Evolutionary conservation across 2,113 vertebrate species (phyloP), one percentile per base, ranked within the genome.

Genomic region (Anoura caudifer): DNA sequence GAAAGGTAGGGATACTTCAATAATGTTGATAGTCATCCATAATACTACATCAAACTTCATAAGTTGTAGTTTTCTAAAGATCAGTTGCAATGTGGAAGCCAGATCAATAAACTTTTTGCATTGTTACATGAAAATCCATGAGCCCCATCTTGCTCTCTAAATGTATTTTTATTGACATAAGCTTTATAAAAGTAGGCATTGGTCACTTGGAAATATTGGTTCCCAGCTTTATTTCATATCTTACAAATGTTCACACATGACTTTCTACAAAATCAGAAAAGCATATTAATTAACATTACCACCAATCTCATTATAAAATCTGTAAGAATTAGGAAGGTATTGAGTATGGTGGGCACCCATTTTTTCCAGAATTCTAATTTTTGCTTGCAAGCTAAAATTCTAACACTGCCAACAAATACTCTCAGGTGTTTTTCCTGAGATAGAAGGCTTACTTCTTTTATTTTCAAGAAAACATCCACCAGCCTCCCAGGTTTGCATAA

Each of bases 321-420:
- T 73, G 67, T 67, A 93, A 31, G n/a, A 50, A 36, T 45, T 19
- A 17, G 33, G 15, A 90, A 50, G 36, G 17, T 61, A 69, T 41
- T 36, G 28, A 88, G 52, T 54, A 50, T 12, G 63, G 36, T 31
- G 10, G 38, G 47, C 12, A 43, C 28, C 45, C 1, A 47, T 43
- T 28, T 67, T 97, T 45, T 77, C 59, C n/a, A 90, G 79, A 92
- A 94, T 87, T 86, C 31, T 75, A 73, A 61, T 3, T 86, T 96
- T 89, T 36, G 8, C 47, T 87, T 82, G 19, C 69, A 87, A 69
- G 52, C 45, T 94, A 45, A 84, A 59, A 59, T 88, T 70, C 43
- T 47, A 75, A 65, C 82, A 69, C 36, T 59, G 26, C 41, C 54
- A 84, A 80, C 15, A 83, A 86, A 65, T 77, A 59, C 28, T 65